Evolutionary conservation across 2,797 vertebrate species (phyloP).

Genomic region (Hephaestus fuliginosus): DNA sequence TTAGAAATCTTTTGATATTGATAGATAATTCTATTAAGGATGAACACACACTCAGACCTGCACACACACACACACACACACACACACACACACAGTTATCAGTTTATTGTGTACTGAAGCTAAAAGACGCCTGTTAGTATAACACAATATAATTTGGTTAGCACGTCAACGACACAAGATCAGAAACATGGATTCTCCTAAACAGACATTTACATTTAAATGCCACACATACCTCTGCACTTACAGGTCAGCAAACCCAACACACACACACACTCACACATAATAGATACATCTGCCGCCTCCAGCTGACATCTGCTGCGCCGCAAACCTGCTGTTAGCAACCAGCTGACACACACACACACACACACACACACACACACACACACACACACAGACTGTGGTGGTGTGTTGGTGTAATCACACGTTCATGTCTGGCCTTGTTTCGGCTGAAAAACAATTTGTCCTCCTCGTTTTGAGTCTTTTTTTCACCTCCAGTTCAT

Average conservation of each 20-base stretch:
- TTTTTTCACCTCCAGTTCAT: background rate
- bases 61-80: background rate
- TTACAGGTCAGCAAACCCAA: slow-evolving; percentile 24
- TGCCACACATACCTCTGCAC: slow-evolving; percentile 29
- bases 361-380: slow-evolving; percentile 21
- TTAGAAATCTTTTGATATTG: too few relatives aligned
- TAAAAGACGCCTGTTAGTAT: too few relatives aligned
- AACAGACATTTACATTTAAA: slow-evolving; percentile 6
- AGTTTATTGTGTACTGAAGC: background rate
- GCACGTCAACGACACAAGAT: slow-evolving; percentile 13
- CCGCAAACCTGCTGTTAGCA: slow-evolving; percentile 48
- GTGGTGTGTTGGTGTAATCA: background rate
- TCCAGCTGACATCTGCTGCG: slow-evolving; percentile 65
- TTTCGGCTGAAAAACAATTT: background rate
- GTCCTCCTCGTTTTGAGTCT: background rate
- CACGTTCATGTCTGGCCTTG: background rate
- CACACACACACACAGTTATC: background rate
- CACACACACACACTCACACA: slow-evolving; percentile 19
- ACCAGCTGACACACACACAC: slow-evolving; percentile 31
- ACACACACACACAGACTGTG: slow-evolving; percentile 6
- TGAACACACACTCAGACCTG: background rate
- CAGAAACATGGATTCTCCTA: background rate
- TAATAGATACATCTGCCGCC: slow-evolving; percentile 57
- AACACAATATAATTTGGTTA: too few relatives aligned
- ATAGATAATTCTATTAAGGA: too few relatives aligned